A percentile compares a stretch with the other conserved stretches of the same genome.
Conservation (phyloP, 2,797 vertebrate species). For the Clarias fuscus region DNA sequence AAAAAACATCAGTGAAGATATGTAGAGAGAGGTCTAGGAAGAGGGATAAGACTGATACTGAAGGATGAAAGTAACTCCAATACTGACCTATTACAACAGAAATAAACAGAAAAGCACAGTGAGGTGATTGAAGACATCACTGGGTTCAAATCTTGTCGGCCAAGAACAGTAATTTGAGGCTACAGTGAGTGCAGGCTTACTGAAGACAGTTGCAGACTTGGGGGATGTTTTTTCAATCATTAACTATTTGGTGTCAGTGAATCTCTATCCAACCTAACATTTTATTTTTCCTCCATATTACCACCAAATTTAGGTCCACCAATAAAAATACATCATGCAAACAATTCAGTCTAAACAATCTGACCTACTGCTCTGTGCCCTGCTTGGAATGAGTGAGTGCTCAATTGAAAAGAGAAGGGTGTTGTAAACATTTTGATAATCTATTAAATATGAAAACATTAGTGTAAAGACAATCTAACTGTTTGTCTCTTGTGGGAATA, state of each 20-base stretch:
- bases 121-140: too few species aligned
- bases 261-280: background rate
- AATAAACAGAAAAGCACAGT: background rate
- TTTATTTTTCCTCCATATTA: background rate
- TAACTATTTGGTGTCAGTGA: background rate
- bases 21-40: too few species aligned
- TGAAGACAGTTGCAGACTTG: background rate
- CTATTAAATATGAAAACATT: too few species aligned
- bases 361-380: too few species aligned
- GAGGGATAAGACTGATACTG: background rate
- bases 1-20: background rate
- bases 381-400: too few species aligned
- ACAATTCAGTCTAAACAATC: too few species aligned
- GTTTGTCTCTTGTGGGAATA: too few species aligned
- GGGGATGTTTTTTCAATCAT: background rate
- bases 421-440: too few species aligned
- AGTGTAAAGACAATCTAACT: too few species aligned
- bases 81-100: background rate
- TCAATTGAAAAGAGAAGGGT: too few species aligned
- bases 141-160: background rate
- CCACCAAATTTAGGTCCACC: background rate
- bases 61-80: background rate
- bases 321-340: too few species aligned
- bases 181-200: background rate
- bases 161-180: background rate